These are phyloP conservation scores for Nyleta sp. DNA, from an alignment of 2,888 invertebrate species.

Conservation along the genomic window DNA sequence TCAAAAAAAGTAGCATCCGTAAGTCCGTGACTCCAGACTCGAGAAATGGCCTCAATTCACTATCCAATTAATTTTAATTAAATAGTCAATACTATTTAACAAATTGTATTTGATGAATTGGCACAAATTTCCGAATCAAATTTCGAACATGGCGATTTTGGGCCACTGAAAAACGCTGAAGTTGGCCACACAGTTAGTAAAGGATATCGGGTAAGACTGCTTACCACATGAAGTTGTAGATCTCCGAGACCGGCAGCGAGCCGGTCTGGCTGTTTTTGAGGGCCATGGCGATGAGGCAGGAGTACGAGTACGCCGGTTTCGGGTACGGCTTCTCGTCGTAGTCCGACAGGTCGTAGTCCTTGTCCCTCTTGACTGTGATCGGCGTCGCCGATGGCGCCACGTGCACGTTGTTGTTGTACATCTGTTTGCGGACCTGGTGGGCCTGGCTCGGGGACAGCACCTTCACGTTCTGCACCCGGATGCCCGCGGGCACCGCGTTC, in stretches of 20 bases:
- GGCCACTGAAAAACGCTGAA: too few relatives aligned
- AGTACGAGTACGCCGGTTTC: conserved; percentile 99
- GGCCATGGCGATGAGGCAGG: conserved; percentile 98
- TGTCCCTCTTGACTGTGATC: conserved; percentile 74
- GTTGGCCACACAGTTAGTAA: too few relatives aligned
- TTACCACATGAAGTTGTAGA: conserved; percentile 99
- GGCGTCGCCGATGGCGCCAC: conserved; percentile 66
- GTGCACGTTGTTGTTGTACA: conserved; percentile 78
- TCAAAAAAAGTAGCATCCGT: too few relatives aligned
- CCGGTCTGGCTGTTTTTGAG: conserved; percentile 97
- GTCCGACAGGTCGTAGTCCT: conserved; percentile 79
- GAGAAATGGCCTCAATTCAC: too few relatives aligned
- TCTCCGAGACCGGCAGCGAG: conserved; percentile 98
- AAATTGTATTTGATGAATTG: too few relatives aligned
- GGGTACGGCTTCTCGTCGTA: conserved; percentile 88
- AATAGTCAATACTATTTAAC: too few relatives aligned
- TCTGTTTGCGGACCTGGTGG: conserved; percentile 78
- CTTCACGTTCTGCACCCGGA: conserved; percentile 79
- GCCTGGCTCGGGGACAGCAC: conserved; percentile 73
- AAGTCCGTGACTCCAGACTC: too few relatives aligned
- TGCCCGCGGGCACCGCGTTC: conserved; percentile 72
- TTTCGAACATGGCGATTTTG: too few relatives aligned
- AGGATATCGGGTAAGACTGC: background rate
- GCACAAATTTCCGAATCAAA: too few relatives aligned
- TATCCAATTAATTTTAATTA: too few relatives aligned